Base-by-base conservation (phyloP, 2,113 vertebrate genomes). In the Campylomormyrus numenius region DNA sequence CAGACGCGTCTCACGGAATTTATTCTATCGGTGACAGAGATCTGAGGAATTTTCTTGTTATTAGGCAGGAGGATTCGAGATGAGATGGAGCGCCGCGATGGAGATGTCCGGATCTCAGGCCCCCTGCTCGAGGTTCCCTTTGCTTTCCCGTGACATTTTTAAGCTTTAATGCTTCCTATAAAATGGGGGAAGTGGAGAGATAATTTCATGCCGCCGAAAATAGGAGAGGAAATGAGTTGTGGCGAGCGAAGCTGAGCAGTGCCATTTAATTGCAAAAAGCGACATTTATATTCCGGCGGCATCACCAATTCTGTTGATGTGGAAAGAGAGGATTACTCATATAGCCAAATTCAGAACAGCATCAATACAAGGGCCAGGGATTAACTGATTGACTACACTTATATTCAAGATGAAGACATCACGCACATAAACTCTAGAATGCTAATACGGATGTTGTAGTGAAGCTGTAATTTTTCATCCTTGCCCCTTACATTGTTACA, bases 311-410 rank as follows among this genome's bases (percentile, higher is more conserved):
- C 56, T n/a, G 88, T 31, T 70, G 56, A 58, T 70, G 88, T 88
- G 62, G 62, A 70, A 88, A 74, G 24, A 74, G 42, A 31, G 88
- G 88, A 88, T 48, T 88, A 74, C 74, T 88, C 56, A 88, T 42
- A 66, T 21, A 66, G 56, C 87, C 39, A 62, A 58, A 88, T 88
- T 49, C 58, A 70, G 56, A 45, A 3, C 50, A 88, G 45, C 58
- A 35, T 74, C 58, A 48, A 74, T 88, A 58, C 49, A 88, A 49
- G 42, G 19, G 11, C 31, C 7, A 35, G 39, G 42, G 53, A 53
- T 74, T 74, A 74, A 21, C 62, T 74, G 88, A 74, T 49, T 83
- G 88, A 74, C 88, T 74, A 48, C 17, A 50, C 46, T 89, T 89
- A 56, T 39, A 89, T 11, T 89, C 45, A 89, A 53, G 27, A 89